Conservation (phyloP, 2,888 invertebrate genomes). For the Timema podura region DNA sequence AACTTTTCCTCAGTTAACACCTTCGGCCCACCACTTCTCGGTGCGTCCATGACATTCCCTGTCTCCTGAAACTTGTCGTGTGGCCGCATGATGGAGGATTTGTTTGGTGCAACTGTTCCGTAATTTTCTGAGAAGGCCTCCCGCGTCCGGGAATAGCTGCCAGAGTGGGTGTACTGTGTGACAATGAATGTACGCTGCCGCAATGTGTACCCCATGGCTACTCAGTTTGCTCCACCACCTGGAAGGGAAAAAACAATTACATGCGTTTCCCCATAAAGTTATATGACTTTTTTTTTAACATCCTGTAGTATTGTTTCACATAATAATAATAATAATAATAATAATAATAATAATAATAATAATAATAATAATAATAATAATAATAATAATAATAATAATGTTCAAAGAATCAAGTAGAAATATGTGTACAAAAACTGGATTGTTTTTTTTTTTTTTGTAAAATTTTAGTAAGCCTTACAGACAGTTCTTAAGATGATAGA, state of each 20-base stretch:
- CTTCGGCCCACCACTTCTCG: neutral
- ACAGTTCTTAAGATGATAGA: too few species aligned
- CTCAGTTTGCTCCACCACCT: neutral
- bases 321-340: too few species aligned
- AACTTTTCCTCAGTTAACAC: neutral
- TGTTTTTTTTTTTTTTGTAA: too few species aligned
- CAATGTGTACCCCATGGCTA: too few species aligned
- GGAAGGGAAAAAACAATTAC: neutral
- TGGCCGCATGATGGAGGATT: slow-evolving; percentile 3
- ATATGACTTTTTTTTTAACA: slow-evolving; percentile 19
- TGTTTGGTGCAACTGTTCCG: slow-evolving; percentile 15
- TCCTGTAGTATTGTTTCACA: too few species aligned
- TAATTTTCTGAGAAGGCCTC: neutral
- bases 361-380: too few species aligned
- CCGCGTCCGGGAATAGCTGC: neutral
- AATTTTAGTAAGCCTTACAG: too few species aligned
- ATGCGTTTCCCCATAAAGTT: slow-evolving; percentile 6
- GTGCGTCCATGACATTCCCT: too few species aligned
- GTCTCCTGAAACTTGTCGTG: neutral
- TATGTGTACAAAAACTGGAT: too few species aligned
- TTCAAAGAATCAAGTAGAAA: too few species aligned
- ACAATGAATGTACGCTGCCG: neutral
- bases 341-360: too few species aligned
- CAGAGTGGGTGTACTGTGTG: neutral
- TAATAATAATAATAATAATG: too few species aligned